phyloP scores from a whole-genome alignment of 2,888 invertebrate species.

The Ophion obscuratus region DNA sequence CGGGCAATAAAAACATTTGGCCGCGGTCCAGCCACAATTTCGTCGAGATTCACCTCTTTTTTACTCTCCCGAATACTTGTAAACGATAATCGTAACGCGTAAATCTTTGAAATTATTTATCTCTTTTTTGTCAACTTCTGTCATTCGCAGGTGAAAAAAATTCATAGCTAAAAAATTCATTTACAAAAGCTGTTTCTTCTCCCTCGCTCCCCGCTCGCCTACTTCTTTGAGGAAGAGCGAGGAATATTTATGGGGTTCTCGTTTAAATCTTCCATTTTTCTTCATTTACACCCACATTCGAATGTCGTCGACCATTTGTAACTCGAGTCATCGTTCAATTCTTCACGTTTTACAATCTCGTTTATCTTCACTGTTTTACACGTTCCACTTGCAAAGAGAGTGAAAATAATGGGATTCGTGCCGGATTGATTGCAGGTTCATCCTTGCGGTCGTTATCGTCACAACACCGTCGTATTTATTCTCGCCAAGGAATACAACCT shows the following conservation, averaged over 20 bases:
- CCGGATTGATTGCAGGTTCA: constrained; percentile 90
- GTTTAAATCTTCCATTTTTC: background rate
- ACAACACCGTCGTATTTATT: constrained; percentile 98
- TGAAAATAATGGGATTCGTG: background rate
- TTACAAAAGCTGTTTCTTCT: background rate
- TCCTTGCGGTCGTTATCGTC: constrained; percentile 98
- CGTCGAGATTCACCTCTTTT: constrained; percentile 5
- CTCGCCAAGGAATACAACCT: constrained; percentile 98
- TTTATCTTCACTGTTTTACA: too few species aligned
- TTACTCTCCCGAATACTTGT: background rate
- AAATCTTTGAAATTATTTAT: background rate
- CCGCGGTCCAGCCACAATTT: constrained; percentile 59
- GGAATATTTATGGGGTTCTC: background rate
- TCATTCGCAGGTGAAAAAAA: background rate
- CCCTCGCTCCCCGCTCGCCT: background rate
- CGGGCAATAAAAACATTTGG: constrained; percentile 65
- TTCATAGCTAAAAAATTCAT: background rate
- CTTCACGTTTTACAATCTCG: background rate
- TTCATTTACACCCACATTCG: background rate
- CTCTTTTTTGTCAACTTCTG: background rate
- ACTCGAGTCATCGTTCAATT: background rate
- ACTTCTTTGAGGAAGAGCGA: background rate
- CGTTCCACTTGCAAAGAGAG: background rate
- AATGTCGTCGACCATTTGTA: background rate
- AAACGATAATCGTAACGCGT: background rate